These are phyloP conservation scores for Eriosoma lanigerum DNA, from an alignment of 1,140 invertebrate species.

Conservation along the genomic window DNA sequence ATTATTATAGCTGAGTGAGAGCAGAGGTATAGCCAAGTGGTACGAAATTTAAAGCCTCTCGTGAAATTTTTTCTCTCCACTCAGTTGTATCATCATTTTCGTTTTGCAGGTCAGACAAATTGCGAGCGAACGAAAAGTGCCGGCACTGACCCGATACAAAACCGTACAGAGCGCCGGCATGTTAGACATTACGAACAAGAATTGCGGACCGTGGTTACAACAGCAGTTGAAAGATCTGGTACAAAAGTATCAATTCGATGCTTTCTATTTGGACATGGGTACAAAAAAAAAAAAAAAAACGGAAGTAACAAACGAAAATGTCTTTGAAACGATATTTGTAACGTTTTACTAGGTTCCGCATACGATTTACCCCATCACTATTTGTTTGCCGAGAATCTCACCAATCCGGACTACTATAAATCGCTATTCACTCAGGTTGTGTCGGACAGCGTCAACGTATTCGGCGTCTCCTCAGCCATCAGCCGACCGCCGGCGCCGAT, in stretches of 20 bases:
- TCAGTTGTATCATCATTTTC: too few relatives aligned
- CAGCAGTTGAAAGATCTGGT: constrained; percentile 72
- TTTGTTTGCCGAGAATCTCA: constrained; percentile 67
- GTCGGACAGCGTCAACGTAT: constrained; percentile 63
- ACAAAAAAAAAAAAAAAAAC: too few relatives aligned
- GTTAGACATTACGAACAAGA: constrained; percentile 80
- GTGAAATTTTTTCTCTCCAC: too few relatives aligned
- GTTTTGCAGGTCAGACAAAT: constrained; percentile 27
- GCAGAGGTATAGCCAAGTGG: too few relatives aligned
- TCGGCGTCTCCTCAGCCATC: constrained; percentile 81
- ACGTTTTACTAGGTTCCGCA: constrained; percentile 68
- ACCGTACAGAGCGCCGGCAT: constrained; percentile 75
- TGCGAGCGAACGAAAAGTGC: constrained; percentile 53
- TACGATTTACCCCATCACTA: constrained; percentile 86
- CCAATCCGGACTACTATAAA: constrained; percentile 81
- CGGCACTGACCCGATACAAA: constrained; percentile 65
- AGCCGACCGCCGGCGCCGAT: constrained; percentile 78
- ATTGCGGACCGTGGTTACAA: constrained; percentile 76
- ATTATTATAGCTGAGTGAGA: too few relatives aligned
- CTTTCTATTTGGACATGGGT: constrained; percentile 85
- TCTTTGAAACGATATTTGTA: too few relatives aligned
- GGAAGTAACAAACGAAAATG: neutral
- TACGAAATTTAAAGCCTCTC: too few relatives aligned
- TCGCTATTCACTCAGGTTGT: constrained; percentile 68
- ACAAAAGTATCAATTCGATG: constrained; percentile 77